These are phyloP conservation scores for Pomatostomus ruficeps DNA, from an alignment of 2,113 vertebrate species.

Conservation along the genomic window DNA sequence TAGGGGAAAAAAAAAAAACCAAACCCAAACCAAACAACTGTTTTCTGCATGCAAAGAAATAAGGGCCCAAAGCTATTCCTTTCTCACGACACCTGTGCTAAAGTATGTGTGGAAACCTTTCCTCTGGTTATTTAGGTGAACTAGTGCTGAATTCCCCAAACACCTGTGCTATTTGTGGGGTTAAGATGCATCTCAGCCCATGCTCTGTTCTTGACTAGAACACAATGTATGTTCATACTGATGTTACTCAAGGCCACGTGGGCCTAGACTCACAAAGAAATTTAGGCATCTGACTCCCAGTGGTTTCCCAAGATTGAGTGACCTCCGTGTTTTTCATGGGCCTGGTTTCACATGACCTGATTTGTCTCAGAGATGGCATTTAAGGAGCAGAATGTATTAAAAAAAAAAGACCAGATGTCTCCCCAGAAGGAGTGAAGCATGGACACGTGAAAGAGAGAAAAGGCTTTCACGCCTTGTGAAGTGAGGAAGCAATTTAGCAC, in stretches of 20 bases:
- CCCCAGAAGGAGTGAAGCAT: constrained; percentile 40
- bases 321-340: background rate
- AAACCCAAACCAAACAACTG: accelerated
- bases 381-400: constrained; percentile 17
- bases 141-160: background rate
- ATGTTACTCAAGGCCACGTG: background rate
- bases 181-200: background rate
- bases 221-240: background rate
- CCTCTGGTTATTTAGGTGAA: background rate
- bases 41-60: background rate
- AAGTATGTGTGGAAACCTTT: background rate
- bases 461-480: constrained; percentile 36
- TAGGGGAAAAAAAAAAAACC: background rate
- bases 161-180: background rate
- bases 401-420: constrained; percentile 26
- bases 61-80: background rate
- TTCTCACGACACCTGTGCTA: background rate
- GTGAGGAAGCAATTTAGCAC: constrained; percentile 64
- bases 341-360: background rate
- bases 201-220: background rate
- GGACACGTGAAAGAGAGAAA: constrained; percentile 13
- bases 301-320: background rate
- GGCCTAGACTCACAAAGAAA: background rate
- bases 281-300: background rate
- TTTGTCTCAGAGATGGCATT: background rate